Evolutionary conservation across 1,140 invertebrate genomes (phyloP), one percentile per base, ranked within the genome.

Genomic region (Leptinotarsa lineolata): DNA sequence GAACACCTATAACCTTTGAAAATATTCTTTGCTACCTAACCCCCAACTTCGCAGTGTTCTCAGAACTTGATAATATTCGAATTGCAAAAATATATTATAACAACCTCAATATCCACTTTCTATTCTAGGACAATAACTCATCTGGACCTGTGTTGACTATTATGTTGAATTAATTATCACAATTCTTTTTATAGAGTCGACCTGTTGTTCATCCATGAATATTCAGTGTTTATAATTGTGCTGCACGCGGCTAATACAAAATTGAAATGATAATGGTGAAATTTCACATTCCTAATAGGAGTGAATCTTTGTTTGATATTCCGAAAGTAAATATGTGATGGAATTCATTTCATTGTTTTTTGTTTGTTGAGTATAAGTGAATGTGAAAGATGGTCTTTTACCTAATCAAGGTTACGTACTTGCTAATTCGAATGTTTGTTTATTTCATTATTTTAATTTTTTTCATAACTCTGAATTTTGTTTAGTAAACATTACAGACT

Each of bases 151-250:
- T 54, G 48, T 54, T 54, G 16, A 54, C 48, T 8, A 54, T 54
- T 6, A 54, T 54, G 48, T 54, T 15, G 4, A 54, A 54, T 54
- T 54, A 54, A 54, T 54, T 54, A 54, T 54, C 48, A 54, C 48
- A 54, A 54, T 54, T 54, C 48, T 54, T 54, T 54, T 54, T 54
- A 54, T 54, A 13, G 48, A 15, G 48, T 54, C n/a, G 48, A 54
- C 48, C 48, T 54, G 48, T 54, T 54, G 48, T 16, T 16, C 48
- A 54, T 54, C 48, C 48, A 54, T 54, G 48, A 54, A 54, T 54
- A 54, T 54, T 54, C 48, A 54, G 48, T 54, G 48, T 54, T 54
- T 54, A 18, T 54, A 16, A 54, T 54, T 54, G 15, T 30, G 15
- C n/a, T 13, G 48, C 48, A 54, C n/a, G 48, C 30, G 30, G 30